A percentile compares a stretch with the other conserved stretches of the same genome.
These are phyloP conservation scores for Myiozetetes cayanensis DNA, from an alignment of 2,113 vertebrate species.

Conservation along the genomic window DNA sequence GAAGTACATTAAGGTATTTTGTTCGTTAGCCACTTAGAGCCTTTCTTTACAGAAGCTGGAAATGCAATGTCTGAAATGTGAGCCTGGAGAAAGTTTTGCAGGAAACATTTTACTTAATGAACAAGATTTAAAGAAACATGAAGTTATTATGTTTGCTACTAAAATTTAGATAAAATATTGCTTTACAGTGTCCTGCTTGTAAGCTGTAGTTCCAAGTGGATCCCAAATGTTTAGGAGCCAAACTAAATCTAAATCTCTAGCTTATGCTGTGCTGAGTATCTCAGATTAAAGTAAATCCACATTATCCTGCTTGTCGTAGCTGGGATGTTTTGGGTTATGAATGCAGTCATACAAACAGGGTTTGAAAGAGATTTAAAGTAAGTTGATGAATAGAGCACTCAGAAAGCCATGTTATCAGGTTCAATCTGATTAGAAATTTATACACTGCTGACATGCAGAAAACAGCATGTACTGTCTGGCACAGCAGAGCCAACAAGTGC, in stretches of 20 bases:
- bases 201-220: conserved; percentile 28
- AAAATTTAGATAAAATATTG: conserved; percentile 46
- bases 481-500: neutral
- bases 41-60: conserved; percentile 51
- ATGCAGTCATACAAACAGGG: conserved; percentile 26
- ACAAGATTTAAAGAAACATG: conserved; percentile 63
- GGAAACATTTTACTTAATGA: conserved; percentile 60
- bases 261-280: conserved; percentile 59
- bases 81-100: conserved; percentile 54
- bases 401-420: conserved; percentile 41
- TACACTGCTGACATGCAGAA: conserved; percentile 3
- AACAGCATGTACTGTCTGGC: neutral
- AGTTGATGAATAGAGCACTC: conserved; percentile 62
- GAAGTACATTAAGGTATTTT: conserved; percentile 65
- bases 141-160: conserved; percentile 50
- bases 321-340: conserved; percentile 51
- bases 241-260: conserved; percentile 58
- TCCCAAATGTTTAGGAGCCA: conserved; percentile 45
- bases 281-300: conserved; percentile 66
- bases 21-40: conserved; percentile 56
- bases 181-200: conserved; percentile 21
- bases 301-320: conserved; percentile 56
- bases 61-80: conserved; percentile 44
- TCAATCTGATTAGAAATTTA: conserved; percentile 41
- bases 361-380: conserved; percentile 55